These are phyloP conservation scores for Fopius arisanus DNA, from an alignment of 1,140 invertebrate species.

Conservation along the genomic window DNA sequence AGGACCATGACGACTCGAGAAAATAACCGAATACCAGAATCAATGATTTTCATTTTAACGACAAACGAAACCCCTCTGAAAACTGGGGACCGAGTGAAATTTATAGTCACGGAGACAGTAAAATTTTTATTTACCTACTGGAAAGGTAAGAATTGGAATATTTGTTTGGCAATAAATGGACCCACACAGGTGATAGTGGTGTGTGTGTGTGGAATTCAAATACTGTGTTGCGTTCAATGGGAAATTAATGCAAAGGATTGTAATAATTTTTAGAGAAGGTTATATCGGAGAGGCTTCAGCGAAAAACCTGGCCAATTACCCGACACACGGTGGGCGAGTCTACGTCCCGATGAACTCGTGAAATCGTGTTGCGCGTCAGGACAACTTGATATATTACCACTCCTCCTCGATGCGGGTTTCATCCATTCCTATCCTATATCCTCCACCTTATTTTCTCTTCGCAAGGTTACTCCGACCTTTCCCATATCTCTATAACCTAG, in stretches of 20 bases:
- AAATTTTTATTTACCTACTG: background rate
- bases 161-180: conserved; percentile 18
- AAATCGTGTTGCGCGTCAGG: conserved; percentile 36
- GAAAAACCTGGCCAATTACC: conserved; percentile 28
- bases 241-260: conserved; percentile 30
- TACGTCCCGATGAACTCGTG: conserved; percentile 33
- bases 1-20: background rate
- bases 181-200: background rate
- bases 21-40: conserved; percentile 4
- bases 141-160: conserved; percentile 18
- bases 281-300: background rate
- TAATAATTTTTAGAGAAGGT: conserved; percentile 30
- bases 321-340: conserved; percentile 36
- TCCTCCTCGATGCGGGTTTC: conserved; percentile 32
- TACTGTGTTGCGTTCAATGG: conserved; percentile 17
- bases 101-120: background rate
- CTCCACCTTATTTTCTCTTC: background rate
- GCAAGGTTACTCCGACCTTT: conserved; percentile 7
- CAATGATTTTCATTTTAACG: conserved; percentile 16
- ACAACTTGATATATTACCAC: conserved; percentile 34
- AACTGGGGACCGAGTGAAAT: background rate
- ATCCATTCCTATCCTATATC: background rate
- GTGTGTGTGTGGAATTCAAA: conserved; percentile 11
- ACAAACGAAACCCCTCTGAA: background rate
- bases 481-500: background rate